Percentiles rank a stretch among this genome's conserved stretches.
Conservation (phyloP, 2,888 invertebrate species). For the Nomada goodeniana region DNA sequence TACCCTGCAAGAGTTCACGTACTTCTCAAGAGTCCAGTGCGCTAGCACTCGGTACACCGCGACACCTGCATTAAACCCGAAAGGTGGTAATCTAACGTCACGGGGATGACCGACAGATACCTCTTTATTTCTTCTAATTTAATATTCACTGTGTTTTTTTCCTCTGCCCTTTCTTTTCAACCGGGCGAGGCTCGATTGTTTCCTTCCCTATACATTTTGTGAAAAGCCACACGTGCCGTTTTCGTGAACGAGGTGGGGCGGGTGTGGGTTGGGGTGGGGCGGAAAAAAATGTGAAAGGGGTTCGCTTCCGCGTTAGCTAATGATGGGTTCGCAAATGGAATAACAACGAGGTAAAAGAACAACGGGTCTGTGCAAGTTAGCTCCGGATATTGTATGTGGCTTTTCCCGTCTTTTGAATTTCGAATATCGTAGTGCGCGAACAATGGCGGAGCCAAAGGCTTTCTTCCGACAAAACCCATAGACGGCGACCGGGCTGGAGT, state of each 20-base stretch:
- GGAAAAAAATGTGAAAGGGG: neutral
- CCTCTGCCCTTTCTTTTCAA: neutral
- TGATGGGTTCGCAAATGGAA: neutral
- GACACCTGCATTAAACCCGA: constrained; percentile 49
- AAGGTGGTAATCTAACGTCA: constrained; percentile 56
- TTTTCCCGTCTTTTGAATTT: neutral
- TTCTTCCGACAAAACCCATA: neutral
- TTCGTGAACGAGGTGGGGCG: neutral
- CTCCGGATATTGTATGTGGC: neutral
- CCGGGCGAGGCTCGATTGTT: neutral
- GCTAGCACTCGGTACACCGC: neutral
- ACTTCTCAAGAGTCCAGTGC: constrained; percentile 38
- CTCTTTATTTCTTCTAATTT: constrained; percentile 18
- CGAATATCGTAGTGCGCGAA: no score
- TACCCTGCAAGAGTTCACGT: constrained; percentile 52
- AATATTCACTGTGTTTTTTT: neutral
- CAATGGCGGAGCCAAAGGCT: neutral
- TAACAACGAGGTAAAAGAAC: constrained; percentile 1
- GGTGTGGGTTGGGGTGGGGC: neutral
- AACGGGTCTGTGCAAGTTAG: neutral
- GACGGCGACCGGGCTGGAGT: neutral
- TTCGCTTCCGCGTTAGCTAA: neutral
- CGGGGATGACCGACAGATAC: neutral
- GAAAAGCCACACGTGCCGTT: constrained; percentile 14
- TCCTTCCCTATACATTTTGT: neutral